phyloP scores from a whole-genome alignment of 2,113 vertebrate genomes.

The Trichomycterus rosablanca region DNA sequence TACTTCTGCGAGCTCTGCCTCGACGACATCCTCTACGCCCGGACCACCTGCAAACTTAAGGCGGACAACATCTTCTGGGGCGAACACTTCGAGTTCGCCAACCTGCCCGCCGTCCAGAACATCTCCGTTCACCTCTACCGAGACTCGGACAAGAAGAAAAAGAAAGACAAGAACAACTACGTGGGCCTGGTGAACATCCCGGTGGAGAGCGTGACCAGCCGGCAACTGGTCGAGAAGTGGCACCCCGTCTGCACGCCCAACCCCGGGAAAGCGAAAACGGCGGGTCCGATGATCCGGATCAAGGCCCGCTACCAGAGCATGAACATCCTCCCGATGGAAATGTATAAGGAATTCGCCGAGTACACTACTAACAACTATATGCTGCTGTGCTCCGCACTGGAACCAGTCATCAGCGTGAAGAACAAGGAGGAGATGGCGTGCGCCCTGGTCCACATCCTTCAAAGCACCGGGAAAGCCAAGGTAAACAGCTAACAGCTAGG shows the following conservation, averaged over 20 bases:
- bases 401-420: constrained; percentile 93
- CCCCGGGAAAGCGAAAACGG: constrained; percentile 84
- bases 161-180: constrained; percentile 98
- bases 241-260: constrained; percentile 85
- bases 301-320: constrained; percentile 95
- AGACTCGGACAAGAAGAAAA: constrained; percentile 98
- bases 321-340: constrained; percentile 97
- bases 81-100: constrained; percentile 98
- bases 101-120: constrained; percentile 83
- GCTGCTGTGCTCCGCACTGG: constrained; percentile 89
- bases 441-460: constrained; percentile 92
- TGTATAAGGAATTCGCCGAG: constrained; percentile 98
- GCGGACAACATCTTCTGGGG: constrained; percentile 98
- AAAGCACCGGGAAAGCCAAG: constrained; percentile 98
- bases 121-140: constrained; percentile 92
- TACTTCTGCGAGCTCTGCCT: constrained; percentile 95
- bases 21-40: constrained; percentile 93
- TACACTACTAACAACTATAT: constrained; percentile 98
- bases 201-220: constrained; percentile 75
- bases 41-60: constrained; percentile 97
- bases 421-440: constrained; percentile 99
- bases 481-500: constrained; percentile 54
- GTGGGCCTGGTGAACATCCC: constrained; percentile 89
- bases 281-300: constrained; percentile 92
- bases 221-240: constrained; percentile 97